A percentile compares a stretch with the other conserved stretches of the same genome.
phyloP scores from a whole-genome alignment of 2,888 invertebrate species.

The Chouioia cunea region DNA sequence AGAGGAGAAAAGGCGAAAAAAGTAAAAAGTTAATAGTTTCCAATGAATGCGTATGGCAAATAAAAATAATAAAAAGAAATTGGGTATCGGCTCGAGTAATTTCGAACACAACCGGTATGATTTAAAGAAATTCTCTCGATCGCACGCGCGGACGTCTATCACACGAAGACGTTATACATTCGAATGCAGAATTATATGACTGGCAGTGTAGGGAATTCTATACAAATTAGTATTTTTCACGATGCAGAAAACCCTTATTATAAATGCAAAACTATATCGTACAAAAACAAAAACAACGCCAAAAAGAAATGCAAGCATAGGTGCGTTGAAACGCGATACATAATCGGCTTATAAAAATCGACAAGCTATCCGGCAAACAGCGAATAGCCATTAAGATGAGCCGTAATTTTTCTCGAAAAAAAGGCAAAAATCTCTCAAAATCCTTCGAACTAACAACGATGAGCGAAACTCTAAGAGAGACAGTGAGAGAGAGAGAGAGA shows the following conservation, averaged over 20 bases:
- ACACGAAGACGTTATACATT: too few relatives aligned
- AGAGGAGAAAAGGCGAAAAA: not conserved
- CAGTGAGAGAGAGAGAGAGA: not conserved
- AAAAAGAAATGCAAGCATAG: not conserved
- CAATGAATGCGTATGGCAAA: conserved; percentile 25
- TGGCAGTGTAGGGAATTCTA: too few relatives aligned
- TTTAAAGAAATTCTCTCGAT: conserved; percentile 34
- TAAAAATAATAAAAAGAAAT: conserved; percentile 5
- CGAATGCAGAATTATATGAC: too few relatives aligned
- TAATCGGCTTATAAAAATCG: conserved; percentile 26
- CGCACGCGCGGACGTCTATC: too few relatives aligned
- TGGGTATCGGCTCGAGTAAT: conserved; percentile 26
- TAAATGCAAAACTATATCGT: too few relatives aligned
- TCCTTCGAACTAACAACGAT: too few relatives aligned
- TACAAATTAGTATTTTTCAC: too few relatives aligned
- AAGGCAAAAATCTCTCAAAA: not conserved
- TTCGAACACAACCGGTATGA: conserved; percentile 44
- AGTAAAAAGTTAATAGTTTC: conserved; percentile 42
- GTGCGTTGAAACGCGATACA: conserved; percentile 16
- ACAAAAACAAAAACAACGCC: too few relatives aligned
- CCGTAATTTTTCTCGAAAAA: too few relatives aligned
- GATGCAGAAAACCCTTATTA: too few relatives aligned
- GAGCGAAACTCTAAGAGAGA: too few relatives aligned
- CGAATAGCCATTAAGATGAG: conserved; percentile 6
- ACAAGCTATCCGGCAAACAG: conserved; percentile 22